Base-by-base conservation (phyloP, 2,113 vertebrate genomes). In the Ranitomeya variabilis region DNA sequence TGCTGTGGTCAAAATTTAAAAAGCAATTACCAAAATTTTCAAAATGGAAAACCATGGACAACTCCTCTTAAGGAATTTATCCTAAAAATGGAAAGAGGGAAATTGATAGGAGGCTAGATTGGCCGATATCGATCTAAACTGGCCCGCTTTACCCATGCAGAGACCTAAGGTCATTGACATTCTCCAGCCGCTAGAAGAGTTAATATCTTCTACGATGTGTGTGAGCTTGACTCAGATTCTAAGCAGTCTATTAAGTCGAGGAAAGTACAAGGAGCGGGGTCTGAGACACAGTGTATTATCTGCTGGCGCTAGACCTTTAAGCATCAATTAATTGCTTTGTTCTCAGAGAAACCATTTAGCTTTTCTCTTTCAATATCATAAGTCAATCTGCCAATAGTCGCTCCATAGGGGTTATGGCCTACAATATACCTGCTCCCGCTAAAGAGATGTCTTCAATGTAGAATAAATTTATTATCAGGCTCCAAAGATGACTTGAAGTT, bases 281-380 rank as follows among this genome's bases (percentile, higher is more conserved):
- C 52, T 73, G 37, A 37, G 52, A 85, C 54, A 51, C 52, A 31
- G 23, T 45, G 10, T 23, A 85, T 71, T 85, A 85, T 85, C 67
- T 55, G 52, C 83, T 85, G 14, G 23, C 16, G 51, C n/a, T 15
- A 59, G 54, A 73, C 83, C 66, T 85, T 71, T 73, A 85, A 85
- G 83, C 83, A 37, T 85, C 83, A 73, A 85, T 85, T 85, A 71
- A 85, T 85, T 85, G 83, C 83, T 73, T 85, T 85, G 83, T 85
- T 85, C 83, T 85, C 83, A 11, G 67, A 59, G 52, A 85, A 85
- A 71, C 83, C 67, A 85, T 85, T 85, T 85, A 85, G 83, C 83
- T 85, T 85, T 85, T 59, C 83, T 85, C 83, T 85, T 73, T 74
- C 83, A 71, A 85, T 73, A 85, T 85, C 83, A 85, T 85, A 85